Evolutionary conservation across 2,888 invertebrate species (phyloP).

Genomic region (Cheilosia pagana): DNA sequence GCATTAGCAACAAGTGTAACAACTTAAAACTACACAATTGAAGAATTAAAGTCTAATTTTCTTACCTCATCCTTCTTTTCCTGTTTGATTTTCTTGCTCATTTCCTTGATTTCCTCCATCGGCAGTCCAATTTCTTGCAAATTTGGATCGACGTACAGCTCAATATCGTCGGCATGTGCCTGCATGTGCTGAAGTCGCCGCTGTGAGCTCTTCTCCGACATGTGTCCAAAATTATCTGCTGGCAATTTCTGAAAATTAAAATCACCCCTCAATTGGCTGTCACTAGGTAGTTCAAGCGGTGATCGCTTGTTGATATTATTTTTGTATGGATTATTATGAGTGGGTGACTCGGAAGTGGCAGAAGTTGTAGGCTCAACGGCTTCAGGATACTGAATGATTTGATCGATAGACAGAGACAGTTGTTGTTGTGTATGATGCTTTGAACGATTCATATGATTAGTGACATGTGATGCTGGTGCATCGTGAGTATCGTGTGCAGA

Average conservation of each 20-base stretch:
- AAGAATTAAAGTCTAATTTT: too few relatives aligned
- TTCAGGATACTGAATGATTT: constrained; percentile 80
- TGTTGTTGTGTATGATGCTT: constrained; percentile 39
- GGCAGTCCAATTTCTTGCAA: constrained; percentile 84
- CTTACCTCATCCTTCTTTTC: constrained; percentile 89
- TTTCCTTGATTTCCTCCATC: constrained; percentile 85
- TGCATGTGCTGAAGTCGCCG: constrained; percentile 78
- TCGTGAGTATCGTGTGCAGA: constrained; percentile 75
- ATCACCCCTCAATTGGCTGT: constrained; percentile 81
- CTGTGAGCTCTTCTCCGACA: constrained; percentile 79
- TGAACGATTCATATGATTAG: constrained; percentile 47
- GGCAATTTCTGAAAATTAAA: constrained; percentile 82
- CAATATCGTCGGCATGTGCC: constrained; percentile 81
- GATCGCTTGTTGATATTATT: constrained; percentile 76
- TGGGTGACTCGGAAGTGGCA: constrained; percentile 37
- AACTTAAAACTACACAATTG: too few relatives aligned
- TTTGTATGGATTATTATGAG: constrained; percentile 55
- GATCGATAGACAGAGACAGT: constrained; percentile 77
- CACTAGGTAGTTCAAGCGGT: constrained; percentile 78
- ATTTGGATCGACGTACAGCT: constrained; percentile 81
- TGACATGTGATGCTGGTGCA: constrained; percentile 66
- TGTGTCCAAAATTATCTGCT: constrained; percentile 81
- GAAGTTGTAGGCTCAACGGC: constrained; percentile 77
- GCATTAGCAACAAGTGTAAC: too few relatives aligned
- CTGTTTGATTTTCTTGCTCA: constrained; percentile 86